Base-by-base conservation (phyloP, 2,113 vertebrate genomes). In the Semnornis frantzii region DNA sequence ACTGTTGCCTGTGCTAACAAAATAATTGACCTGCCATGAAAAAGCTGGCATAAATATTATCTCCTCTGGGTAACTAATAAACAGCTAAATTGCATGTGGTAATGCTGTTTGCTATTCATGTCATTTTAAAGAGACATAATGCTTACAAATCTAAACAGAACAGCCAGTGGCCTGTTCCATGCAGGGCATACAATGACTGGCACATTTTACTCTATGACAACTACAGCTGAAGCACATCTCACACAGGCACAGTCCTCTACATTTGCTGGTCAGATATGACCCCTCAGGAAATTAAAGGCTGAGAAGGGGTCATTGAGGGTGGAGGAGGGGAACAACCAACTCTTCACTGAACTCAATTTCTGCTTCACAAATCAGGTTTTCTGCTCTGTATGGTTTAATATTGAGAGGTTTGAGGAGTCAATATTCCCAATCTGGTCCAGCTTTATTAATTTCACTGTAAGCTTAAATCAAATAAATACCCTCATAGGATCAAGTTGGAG, bases 1-100 rank as follows among this genome's bases (percentile, higher is more conserved):
- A 34, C n/a, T 88, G 62, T 50, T 93, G 87, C 85, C 63, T 92
- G 79, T 78, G 83, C 83, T 92, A 95, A 91, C 82, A 93, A 88
- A 95, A 59, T 69, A 93, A 95, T n/a, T 93, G 85, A 91, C 85
- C 59, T 95, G 87, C 48, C 73, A 31, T 58, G 39, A 69, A 88
- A 94, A 78, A 63, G 44, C 71, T 86, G 54, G 66, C 50, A 84
- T 95, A 88, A 94, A 86, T 84, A 90, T 42, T 80, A 85, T 83
- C 90, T 94, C 42, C 62, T 94, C 82, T 68, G 69, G 28, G 59
- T 82, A 90, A 86, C 54, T 85, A 64, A 66, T 72, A 71, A 62
- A 63, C 73, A 78, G 62, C 66, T 91, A 73, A 88, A 89, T 42
- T 86, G 55, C 73, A 65, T 21, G 44, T 90, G 82, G 46, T 46